Evolutionary conservation across 2,797 vertebrate species (phyloP).

Genomic region (Pithecia hirsuta): DNA sequence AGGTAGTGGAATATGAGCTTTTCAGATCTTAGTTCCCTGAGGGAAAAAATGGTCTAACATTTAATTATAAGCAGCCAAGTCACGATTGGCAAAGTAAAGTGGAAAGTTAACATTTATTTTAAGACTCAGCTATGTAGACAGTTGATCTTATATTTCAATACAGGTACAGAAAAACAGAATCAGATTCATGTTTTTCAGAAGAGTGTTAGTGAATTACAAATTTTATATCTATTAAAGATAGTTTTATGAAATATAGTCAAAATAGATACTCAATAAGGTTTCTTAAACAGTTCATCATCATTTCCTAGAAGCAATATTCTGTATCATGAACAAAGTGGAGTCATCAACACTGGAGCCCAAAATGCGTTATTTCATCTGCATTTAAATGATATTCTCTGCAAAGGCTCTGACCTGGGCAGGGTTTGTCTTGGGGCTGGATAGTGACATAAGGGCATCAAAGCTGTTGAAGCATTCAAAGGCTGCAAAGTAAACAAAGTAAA

Average conservation of each 20-base stretch:
- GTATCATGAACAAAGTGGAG: background rate
- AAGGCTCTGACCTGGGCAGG: background rate
- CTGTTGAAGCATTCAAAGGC: slow-evolving; percentile 38
- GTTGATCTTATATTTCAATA: background rate
- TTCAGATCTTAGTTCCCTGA: background rate
- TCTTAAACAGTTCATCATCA: slow-evolving; percentile 1
- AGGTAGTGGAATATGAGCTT: slow-evolving; percentile 20
- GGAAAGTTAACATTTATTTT: slow-evolving; percentile 15
- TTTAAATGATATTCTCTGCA: slow-evolving; percentile 1
- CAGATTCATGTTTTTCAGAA: background rate
- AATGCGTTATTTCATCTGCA: slow-evolving; percentile 1
- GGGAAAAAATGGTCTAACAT: background rate
- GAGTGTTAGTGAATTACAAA: background rate
- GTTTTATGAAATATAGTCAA: background rate
- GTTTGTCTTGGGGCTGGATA: background rate
- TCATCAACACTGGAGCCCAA: background rate
- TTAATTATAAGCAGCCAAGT: background rate
- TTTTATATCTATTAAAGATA: background rate
- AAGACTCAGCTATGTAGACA: background rate
- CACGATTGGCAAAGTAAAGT: background rate
- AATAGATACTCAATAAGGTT: background rate
- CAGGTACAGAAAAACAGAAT: background rate
- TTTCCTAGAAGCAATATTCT: background rate
- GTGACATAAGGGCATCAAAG: slow-evolving; percentile 47
- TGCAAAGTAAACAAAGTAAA: slow-evolving; percentile 52